Percentiles rank a stretch among this genome's conserved stretches.
These are phyloP conservation scores for Otolemur garnettii DNA, from an alignment of 2,113 vertebrate genomes.

Conservation along the genomic window DNA sequence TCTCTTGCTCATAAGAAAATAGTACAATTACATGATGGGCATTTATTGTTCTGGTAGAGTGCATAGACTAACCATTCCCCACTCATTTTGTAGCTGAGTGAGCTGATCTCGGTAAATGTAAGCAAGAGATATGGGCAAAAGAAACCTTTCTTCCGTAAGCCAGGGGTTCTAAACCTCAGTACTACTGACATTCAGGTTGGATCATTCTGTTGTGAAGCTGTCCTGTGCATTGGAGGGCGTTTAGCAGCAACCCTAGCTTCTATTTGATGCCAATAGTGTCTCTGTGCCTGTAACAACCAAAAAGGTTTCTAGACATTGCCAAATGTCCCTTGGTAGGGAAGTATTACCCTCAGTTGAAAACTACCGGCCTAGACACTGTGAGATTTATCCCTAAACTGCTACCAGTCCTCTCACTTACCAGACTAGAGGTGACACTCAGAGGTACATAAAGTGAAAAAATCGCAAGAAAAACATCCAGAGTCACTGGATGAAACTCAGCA, in stretches of 20 bases:
- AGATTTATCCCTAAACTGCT: not conserved
- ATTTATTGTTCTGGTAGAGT: not conserved
- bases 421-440: not conserved
- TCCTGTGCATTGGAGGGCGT: not conserved
- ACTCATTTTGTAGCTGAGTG: not conserved
- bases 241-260: not conserved
- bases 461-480: not conserved
- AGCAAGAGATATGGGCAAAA: constrained; percentile 8
- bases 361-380: not conserved
- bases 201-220: not conserved
- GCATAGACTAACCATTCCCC: not conserved
- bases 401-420: not conserved
- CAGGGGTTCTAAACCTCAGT: not conserved
- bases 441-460: not conserved
- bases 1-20: not conserved
- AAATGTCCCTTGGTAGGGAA: not conserved
- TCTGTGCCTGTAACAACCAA: not conserved
- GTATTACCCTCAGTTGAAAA: not conserved
- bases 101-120: constrained; percentile 40
- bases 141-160: not conserved
- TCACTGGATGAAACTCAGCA: not conserved
- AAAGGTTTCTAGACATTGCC: constrained; percentile 5
- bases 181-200: not conserved
- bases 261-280: not conserved
- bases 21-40: not conserved